A percentile compares a stretch with the other conserved stretches of the same genome.
These are phyloP conservation scores for Bambusicola thoracicus DNA, from an alignment of 2,113 vertebrate species.

Conservation along the genomic window DNA sequence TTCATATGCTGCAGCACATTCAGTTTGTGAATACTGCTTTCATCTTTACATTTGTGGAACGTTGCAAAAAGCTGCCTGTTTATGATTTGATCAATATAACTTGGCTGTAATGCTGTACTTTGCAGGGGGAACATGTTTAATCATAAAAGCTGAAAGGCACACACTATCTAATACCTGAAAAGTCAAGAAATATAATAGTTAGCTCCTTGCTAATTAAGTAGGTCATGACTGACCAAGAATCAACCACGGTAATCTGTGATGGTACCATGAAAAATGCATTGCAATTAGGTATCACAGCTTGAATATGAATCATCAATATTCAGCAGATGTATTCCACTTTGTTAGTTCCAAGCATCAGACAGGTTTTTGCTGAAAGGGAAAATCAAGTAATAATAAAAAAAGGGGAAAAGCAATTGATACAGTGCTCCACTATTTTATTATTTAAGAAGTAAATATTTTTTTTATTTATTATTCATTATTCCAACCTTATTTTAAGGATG, in stretches of 20 bases:
- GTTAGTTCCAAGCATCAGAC: background rate
- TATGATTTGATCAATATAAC: background rate
- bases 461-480: background rate
- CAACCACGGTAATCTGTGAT: background rate
- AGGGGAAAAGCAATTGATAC: background rate
- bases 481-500: background rate
- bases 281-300: constrained; percentile 19
- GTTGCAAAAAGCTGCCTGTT: background rate
- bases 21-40: background rate
- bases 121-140: background rate
- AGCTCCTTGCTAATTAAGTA: constrained; percentile 10
- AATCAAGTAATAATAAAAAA: background rate
- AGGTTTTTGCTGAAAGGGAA: constrained; percentile 8
- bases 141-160: background rate
- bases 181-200: background rate
- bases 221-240: constrained; percentile 11
- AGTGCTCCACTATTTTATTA: background rate
- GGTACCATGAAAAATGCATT: constrained; percentile 38
- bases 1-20: background rate
- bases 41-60: background rate
- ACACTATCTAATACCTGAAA: background rate
- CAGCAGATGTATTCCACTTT: background rate
- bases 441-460: background rate
- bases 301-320: constrained; percentile 40
- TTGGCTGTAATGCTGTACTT: background rate